Base-by-base conservation (phyloP, 2,113 vertebrate genomes). In the Rhinolophus ferrumequinum region DNA sequence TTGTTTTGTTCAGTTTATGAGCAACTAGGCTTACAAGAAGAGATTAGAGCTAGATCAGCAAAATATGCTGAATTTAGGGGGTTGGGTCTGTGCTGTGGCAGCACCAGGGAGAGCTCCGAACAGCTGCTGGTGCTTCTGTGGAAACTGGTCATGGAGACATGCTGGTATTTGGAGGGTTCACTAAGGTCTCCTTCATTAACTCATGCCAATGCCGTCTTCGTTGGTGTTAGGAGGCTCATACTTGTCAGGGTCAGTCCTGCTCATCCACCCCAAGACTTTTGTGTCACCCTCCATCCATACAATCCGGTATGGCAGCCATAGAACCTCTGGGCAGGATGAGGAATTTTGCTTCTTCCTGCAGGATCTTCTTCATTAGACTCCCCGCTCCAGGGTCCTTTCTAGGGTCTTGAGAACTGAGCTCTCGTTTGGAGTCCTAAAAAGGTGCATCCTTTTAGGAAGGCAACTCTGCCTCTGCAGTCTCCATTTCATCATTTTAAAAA, bases 1-100 rank as follows among this genome's bases (percentile, higher is more conserved):
- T 79, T 83, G 28, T 92, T 41, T 91, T 64, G 4, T 60, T 73
- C 80, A 69, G 11, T 47, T 73, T 94, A 11, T 94, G 35, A 93
- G 35, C 24, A 90, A 50, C 33, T 28, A 47, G 41, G 30, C 15
- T 72, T 93, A 56, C 8, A 50, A 73, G 50, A 66, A 54, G 56
- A 89, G 4, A 16, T 83, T 88, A 79, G 15, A 84, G 15, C 12
- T 60, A 28, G 18, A 56, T 60, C 8, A 88, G 56, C 18, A 90
- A 62, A 60, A 35, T 3, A 22, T 47, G 50, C 12, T 66, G 30
- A 92, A 66, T 28, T 81, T 44, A 50, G 21, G 0, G 14, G 18
- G 8, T n/a, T 76, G 16, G 19, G 26, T 38, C n/a, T 44, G 4
- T 44, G 52, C 56, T 67, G 1, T 2, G 2, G 56, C n/a, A 86